Conservation (phyloP, 2,888 invertebrate genomes). For the Pachliopta kotzebuea region DNA sequence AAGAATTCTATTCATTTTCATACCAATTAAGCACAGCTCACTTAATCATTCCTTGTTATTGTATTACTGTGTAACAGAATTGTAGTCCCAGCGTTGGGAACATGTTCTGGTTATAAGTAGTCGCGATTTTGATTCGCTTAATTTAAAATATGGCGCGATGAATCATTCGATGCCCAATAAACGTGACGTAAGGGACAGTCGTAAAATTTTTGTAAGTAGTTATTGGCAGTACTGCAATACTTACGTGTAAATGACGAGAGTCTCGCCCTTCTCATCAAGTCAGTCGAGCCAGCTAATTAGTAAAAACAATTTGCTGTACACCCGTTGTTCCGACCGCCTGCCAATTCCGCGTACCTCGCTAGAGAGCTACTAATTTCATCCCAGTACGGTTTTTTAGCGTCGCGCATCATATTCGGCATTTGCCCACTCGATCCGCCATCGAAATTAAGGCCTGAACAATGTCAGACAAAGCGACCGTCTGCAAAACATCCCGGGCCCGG, state of each 20-base stretch:
- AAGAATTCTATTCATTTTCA: slow-evolving; percentile 10
- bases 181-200: not conserved
- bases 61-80: too few species aligned
- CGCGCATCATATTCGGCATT: slow-evolving; percentile 80
- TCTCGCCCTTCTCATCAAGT: slow-evolving; percentile 60
- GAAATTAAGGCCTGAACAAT: slow-evolving; percentile 80
- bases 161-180: not conserved
- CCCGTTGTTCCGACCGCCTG: slow-evolving; percentile 75
- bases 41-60: too few species aligned
- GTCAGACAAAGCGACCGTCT: slow-evolving; percentile 79
- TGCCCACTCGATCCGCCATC: slow-evolving; percentile 76
- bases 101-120: too few species aligned
- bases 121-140: too few species aligned
- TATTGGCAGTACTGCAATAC: slow-evolving; percentile 5
- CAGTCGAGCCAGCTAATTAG: slow-evolving; percentile 71
- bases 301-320: slow-evolving; percentile 76
- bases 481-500: slow-evolving; percentile 76
- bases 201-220: not conserved
- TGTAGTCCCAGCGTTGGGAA: too few species aligned
- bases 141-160: not conserved
- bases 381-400: slow-evolving; percentile 74
- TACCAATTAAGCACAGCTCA: slow-evolving; percentile 30
- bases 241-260: slow-evolving; percentile 27
- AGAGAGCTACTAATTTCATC: slow-evolving; percentile 79
- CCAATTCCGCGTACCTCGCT: slow-evolving; percentile 77